Conservation (phyloP, 2,888 invertebrate genomes). For the Serripes groenlandicus region DNA sequence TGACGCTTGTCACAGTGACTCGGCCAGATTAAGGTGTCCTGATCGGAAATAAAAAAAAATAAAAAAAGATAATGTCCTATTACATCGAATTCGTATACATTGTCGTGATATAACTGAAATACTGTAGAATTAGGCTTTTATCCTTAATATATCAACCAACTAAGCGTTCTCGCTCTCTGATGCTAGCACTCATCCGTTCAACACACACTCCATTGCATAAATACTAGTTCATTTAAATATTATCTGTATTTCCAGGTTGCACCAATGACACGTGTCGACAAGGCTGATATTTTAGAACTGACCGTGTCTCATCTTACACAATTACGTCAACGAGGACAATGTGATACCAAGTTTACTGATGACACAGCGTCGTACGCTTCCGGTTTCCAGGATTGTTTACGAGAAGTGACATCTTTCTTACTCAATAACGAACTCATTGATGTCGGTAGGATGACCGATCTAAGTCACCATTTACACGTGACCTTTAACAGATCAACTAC, state of each 20-base stretch:
- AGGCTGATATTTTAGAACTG: conserved; percentile 14
- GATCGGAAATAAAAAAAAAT: no score
- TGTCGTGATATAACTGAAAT: no score
- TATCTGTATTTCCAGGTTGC: conserved; percentile 10
- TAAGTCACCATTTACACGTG: background rate
- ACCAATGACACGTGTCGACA: conserved; percentile 16
- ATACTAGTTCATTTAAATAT: no score
- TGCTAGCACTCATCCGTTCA: no score
- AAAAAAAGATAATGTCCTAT: no score
- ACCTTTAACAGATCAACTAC: background rate
- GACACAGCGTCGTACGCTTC: background rate
- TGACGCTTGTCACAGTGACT: no score
- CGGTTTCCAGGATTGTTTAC: conserved; percentile 13
- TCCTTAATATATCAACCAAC: no score
- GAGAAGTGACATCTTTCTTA: background rate
- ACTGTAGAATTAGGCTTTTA: no score
- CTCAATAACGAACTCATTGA: background rate
- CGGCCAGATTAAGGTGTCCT: no score
- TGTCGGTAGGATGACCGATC: background rate
- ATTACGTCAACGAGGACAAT: background rate
- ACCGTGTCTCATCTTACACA: background rate
- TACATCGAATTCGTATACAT: no score
- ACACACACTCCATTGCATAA: no score
- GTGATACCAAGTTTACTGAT: background rate
- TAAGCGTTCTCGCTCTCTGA: no score